A percentile compares a stretch with the other conserved stretches of the same genome.
Conservation (phyloP, 2,113 vertebrate species). For the Anhinga rufa region DNA sequence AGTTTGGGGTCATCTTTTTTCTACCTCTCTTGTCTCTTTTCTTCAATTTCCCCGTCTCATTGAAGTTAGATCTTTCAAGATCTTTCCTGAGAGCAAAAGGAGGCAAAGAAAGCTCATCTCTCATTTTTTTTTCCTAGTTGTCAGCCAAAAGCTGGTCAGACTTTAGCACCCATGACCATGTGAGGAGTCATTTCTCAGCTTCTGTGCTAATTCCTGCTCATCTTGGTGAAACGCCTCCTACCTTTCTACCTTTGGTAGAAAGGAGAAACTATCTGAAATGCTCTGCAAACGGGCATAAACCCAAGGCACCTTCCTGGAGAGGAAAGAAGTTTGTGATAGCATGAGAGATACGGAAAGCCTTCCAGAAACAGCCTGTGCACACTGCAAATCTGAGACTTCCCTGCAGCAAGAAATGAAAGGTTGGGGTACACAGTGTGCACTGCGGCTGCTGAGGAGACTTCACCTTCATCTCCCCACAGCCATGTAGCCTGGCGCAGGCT, state of each 20-base stretch:
- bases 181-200: neutral
- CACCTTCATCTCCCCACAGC: neutral
- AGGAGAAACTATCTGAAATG: neutral
- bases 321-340: neutral
- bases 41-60: neutral
- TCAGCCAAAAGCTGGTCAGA: neutral
- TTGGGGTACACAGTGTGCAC: rapidly evolving
- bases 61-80: slow-evolving; percentile 11
- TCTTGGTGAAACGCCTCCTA: neutral
- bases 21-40: neutral
- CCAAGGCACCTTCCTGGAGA: neutral
- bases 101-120: neutral
- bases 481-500: neutral
- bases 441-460: neutral
- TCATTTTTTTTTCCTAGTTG: neutral
- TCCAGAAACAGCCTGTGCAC: neutral
- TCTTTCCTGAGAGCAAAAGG: slow-evolving; percentile 1
- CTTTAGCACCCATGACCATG: neutral
- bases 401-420: neutral
- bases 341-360: neutral
- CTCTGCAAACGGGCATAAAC: neutral
- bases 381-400: neutral
- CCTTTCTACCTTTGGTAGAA: neutral
- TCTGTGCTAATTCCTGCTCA: neutral
- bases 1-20: neutral